A percentile compares a stretch with the other conserved stretches of the same genome.
These are phyloP conservation scores for Neoascia interrupta DNA, from an alignment of 2,888 invertebrate genomes.

Conservation along the genomic window DNA sequence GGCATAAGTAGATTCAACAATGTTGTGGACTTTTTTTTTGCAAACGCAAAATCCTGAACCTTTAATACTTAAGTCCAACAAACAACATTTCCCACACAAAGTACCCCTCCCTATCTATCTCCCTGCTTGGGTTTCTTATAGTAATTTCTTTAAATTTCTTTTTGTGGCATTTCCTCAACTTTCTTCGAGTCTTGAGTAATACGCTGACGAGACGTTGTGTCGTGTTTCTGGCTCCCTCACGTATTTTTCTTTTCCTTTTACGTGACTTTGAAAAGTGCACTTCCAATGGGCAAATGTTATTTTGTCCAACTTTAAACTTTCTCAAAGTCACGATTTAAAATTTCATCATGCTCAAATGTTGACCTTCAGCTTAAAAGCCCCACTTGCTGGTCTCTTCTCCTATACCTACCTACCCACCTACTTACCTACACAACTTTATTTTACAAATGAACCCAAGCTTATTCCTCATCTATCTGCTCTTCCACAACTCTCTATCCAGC, in stretches of 20 bases:
- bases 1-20: too few relatives aligned
- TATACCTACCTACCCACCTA: too few relatives aligned
- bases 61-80: background rate
- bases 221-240: background rate
- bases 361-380: background rate
- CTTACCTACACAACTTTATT: too few relatives aligned
- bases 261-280: background rate
- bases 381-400: background rate
- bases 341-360: slow-evolving; percentile 16
- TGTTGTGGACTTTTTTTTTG: too few relatives aligned
- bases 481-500: slow-evolving; percentile 17
- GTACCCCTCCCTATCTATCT: background rate
- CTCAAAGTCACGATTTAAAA: too few relatives aligned
- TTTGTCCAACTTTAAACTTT: too few relatives aligned
- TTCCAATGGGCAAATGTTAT: background rate
- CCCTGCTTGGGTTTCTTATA: background rate
- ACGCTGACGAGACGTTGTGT: background rate
- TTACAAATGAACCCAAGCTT: too few relatives aligned
- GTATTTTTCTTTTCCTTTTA: background rate
- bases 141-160: background rate
- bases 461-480: slow-evolving; percentile 14
- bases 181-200: background rate
- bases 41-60: too few relatives aligned
- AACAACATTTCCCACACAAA: background rate
- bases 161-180: background rate